phyloP scores from a whole-genome alignment of 2,888 invertebrate genomes.

The Cylindroiulus punctatus region DNA sequence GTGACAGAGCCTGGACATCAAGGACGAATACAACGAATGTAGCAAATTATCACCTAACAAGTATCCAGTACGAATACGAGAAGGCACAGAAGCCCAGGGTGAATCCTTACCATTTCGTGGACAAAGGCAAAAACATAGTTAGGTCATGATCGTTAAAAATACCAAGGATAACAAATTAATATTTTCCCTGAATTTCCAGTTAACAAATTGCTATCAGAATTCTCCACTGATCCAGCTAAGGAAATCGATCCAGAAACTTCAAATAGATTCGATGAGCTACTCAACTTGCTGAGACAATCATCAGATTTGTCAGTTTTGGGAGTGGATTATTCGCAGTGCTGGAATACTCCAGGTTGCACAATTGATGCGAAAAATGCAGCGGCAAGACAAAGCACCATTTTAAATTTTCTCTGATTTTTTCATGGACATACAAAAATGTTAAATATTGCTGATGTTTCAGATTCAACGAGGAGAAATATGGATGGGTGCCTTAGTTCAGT shows the following conservation, averaged over 20 bases:
- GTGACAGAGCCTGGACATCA: neutral
- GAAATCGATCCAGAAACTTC: constrained; percentile 46
- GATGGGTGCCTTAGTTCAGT: constrained; percentile 53
- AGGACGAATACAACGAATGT: neutral
- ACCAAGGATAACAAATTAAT: too few relatives aligned
- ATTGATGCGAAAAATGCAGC: neutral
- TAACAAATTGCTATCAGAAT: neutral
- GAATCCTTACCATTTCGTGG: neutral
- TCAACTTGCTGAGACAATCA: constrained; percentile 10
- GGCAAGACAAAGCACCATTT: neutral
- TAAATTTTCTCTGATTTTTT: too few relatives aligned
- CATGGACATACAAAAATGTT: too few relatives aligned
- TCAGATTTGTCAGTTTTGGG: neutral
- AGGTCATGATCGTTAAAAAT: too few relatives aligned
- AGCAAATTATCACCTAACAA: neutral
- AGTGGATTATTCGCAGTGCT: neutral
- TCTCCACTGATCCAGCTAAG: constrained; percentile 3
- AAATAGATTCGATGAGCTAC: constrained; percentile 4
- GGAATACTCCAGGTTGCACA: neutral
- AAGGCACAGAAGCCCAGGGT: neutral
- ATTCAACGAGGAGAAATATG: constrained; percentile 26
- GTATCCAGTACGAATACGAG: neutral
- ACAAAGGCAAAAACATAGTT: constrained; percentile 1
- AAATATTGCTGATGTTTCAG: neutral
- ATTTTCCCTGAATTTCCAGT: neutral